phyloP scores from a whole-genome alignment of 2,888 invertebrate species.

The Dasypogon diadema region DNA sequence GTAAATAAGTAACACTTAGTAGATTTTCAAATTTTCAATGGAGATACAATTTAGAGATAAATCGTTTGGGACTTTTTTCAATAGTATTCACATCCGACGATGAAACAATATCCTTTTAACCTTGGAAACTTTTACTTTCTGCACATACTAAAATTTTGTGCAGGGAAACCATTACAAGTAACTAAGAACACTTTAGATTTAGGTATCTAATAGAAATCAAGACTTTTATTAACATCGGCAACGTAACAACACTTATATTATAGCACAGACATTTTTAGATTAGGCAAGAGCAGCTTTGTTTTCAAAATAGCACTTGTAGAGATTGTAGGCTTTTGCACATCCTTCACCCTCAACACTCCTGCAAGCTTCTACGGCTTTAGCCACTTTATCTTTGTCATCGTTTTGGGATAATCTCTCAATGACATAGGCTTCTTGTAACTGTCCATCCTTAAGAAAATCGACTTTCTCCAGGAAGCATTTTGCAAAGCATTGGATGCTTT shows the following conservation, averaged over 20 bases:
- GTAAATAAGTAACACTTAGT: too few relatives aligned
- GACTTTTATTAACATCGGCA: background rate
- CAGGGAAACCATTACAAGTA: too few relatives aligned
- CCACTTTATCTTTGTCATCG: slow-evolving; percentile 35
- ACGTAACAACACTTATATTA: background rate
- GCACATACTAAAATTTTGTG: too few relatives aligned
- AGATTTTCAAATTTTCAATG: too few relatives aligned
- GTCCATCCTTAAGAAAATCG: slow-evolving; percentile 61
- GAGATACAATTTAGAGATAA: too few relatives aligned
- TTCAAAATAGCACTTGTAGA: slow-evolving; percentile 9
- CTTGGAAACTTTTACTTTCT: too few relatives aligned
- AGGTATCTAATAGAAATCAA: too few relatives aligned
- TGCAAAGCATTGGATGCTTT: slow-evolving; percentile 62
- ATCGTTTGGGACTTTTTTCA: too few relatives aligned
- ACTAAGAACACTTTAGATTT: too few relatives aligned
- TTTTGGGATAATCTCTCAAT: slow-evolving; percentile 50
- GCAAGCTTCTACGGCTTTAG: slow-evolving; percentile 49
- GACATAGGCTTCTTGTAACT: slow-evolving; percentile 58
- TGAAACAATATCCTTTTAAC: too few relatives aligned
- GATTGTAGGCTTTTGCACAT: slow-evolving; percentile 42
- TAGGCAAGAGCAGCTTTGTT: background rate
- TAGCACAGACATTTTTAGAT: background rate
- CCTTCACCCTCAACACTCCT: slow-evolving; percentile 42
- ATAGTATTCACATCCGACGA: too few relatives aligned
- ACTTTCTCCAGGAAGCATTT: slow-evolving; percentile 64